Evolutionary conservation across 2,888 invertebrate species (phyloP).

Genomic region (Tanypteryx hageni): DNA sequence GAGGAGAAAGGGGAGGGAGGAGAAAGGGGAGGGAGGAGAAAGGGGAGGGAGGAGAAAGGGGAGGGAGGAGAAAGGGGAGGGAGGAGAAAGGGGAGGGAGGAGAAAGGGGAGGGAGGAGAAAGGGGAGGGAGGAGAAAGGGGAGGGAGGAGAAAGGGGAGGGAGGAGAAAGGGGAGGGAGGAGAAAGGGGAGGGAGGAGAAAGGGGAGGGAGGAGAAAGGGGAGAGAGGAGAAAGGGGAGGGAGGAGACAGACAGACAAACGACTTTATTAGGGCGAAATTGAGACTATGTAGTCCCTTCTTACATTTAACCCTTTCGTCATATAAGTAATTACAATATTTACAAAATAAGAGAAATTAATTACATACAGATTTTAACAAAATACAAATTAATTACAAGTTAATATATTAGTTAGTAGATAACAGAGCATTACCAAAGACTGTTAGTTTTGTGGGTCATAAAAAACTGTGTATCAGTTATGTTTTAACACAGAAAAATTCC

Average conservation of each 20-base stretch:
- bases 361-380: too few species aligned
- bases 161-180: neutral
- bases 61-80: neutral
- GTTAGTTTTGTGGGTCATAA: too few species aligned
- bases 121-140: neutral
- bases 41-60: neutral
- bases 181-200: neutral
- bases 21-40: neutral
- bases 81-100: neutral
- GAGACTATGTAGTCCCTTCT: too few species aligned
- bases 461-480: too few species aligned
- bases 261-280: too few species aligned
- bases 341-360: too few species aligned
- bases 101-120: neutral
- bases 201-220: neutral
- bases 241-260: neutral
- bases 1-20: neutral
- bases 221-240: neutral
- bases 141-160: neutral
- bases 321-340: too few species aligned
- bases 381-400: too few species aligned
- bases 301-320: too few species aligned
- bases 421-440: too few species aligned
- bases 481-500: too few species aligned
- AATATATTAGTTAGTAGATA: too few species aligned